Percentiles rank a stretch among this genome's conserved stretches.
These are phyloP conservation scores for Eulemur macaco DNA, from an alignment of 2,113 vertebrate species.

Conservation along the genomic window DNA sequence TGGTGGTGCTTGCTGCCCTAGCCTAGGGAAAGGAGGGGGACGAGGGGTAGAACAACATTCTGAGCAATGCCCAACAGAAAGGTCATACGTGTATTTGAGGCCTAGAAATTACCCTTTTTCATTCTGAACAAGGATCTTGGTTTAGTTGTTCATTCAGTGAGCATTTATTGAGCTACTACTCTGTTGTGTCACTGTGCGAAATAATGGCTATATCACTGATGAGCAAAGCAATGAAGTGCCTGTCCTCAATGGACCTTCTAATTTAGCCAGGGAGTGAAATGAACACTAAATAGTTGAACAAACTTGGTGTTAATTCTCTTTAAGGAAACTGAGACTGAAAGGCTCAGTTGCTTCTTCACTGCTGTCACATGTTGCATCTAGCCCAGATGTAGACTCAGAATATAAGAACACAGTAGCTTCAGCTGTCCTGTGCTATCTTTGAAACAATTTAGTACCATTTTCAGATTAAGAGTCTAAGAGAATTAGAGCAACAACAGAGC, in stretches of 20 bases:
- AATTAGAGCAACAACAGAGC: neutral
- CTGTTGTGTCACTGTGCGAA: neutral
- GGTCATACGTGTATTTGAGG: neutral
- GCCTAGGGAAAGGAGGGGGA: neutral
- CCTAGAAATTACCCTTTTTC: neutral
- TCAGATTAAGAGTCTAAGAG: neutral
- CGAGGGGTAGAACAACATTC: neutral
- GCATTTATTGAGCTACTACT: neutral
- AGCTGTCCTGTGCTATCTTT: fast-evolving
- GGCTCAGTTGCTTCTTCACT: neutral
- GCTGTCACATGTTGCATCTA: neutral
- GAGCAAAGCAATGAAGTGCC: neutral
- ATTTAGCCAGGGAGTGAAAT: neutral
- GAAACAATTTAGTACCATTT: neutral
- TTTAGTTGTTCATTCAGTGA: neutral
- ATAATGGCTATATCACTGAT: no score
- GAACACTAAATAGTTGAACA: neutral
- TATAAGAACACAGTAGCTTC: neutral
- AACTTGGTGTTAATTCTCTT: neutral
- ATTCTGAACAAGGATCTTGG: neutral
- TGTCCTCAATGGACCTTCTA: neutral
- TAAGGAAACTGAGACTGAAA: neutral
- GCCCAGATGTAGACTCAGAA: neutral
- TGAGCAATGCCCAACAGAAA: neutral
- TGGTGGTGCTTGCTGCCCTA: neutral